phyloP scores from a whole-genome alignment of 1,140 invertebrate genomes.

The Zaprionus ornatus region DNA sequence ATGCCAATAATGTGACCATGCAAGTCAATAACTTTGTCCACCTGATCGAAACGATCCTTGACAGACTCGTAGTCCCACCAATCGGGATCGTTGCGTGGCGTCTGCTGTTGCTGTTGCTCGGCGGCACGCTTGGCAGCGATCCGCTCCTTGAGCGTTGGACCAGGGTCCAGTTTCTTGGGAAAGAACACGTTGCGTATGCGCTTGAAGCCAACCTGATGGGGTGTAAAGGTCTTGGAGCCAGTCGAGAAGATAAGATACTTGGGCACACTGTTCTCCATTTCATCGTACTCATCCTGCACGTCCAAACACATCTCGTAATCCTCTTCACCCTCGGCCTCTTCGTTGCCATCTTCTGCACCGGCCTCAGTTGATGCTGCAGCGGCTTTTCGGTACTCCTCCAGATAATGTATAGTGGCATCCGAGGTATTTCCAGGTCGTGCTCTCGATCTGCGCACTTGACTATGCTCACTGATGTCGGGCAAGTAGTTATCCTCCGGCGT shows the following conservation, averaged over 20 bases:
- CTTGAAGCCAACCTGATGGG: slow-evolving; percentile 95
- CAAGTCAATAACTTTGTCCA: slow-evolving; percentile 93
- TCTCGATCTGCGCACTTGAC: slow-evolving; percentile 37
- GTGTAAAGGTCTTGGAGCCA: slow-evolving; percentile 93
- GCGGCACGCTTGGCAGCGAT: slow-evolving; percentile 86
- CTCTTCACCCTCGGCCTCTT: slow-evolving; percentile 60
- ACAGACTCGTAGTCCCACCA: slow-evolving; percentile 89
- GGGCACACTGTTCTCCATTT: slow-evolving; percentile 84
- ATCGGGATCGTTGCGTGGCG: slow-evolving; percentile 86
- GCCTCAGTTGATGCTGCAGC: slow-evolving; percentile 27
- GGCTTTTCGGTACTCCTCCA: slow-evolving; percentile 68
- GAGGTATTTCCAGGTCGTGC: slow-evolving; percentile 34
- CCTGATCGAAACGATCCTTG: slow-evolving; percentile 89
- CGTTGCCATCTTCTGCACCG: slow-evolving; percentile 24
- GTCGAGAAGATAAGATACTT: slow-evolving; percentile 95
- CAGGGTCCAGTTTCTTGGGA: slow-evolving; percentile 88
- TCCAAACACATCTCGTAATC: slow-evolving; percentile 61
- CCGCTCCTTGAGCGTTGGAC: slow-evolving; percentile 88
- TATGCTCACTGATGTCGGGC: slow-evolving; percentile 64
- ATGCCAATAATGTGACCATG: slow-evolving; percentile 96
- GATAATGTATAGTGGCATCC: slow-evolving; percentile 70
- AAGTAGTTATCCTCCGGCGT: slow-evolving; percentile 68
- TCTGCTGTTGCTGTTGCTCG: slow-evolving; percentile 64
- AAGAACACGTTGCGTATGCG: slow-evolving; percentile 90
- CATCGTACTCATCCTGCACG: slow-evolving; percentile 79